Percentiles rank a stretch among this genome's conserved stretches.
These are phyloP conservation scores for Zaprionus ornatus DNA, from an alignment of 1,140 invertebrate species.

Conservation along the genomic window DNA sequence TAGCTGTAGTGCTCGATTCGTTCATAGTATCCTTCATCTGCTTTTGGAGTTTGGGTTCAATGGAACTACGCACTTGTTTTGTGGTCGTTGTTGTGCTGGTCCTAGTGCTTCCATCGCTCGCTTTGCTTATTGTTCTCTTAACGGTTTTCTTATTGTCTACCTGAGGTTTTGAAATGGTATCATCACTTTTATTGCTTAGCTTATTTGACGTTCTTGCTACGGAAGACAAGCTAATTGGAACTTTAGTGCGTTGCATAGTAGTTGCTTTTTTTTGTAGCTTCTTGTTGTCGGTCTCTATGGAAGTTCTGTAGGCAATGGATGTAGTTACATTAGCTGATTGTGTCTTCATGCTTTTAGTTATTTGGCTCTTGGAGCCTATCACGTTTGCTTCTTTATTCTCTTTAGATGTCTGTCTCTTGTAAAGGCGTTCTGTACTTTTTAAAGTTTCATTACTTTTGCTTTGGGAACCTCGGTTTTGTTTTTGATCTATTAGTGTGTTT, in stretches of 20 bases:
- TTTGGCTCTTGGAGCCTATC: constrained; percentile 76
- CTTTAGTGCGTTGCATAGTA: constrained; percentile 64
- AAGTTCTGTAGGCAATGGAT: constrained; percentile 75
- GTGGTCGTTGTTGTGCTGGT: constrained; percentile 3
- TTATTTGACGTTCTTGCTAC: constrained; percentile 59
- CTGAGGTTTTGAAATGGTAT: constrained; percentile 71
- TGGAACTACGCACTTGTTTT: constrained; percentile 42
- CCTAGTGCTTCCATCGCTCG: constrained; percentile 40
- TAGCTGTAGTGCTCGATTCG: constrained; percentile 63
- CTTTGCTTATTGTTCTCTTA: constrained; percentile 41
- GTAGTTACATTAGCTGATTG: constrained; percentile 70
- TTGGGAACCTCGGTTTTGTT: constrained; percentile 57
- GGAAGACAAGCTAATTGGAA: constrained; percentile 78
- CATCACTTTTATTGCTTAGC: constrained; percentile 70
- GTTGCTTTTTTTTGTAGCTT: constrained; percentile 45
- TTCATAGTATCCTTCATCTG: constrained; percentile 76
- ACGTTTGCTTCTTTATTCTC: constrained; percentile 70
- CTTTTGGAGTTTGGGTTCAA: constrained; percentile 72
- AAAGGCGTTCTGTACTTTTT: constrained; percentile 66
- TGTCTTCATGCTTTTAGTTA: constrained; percentile 75
- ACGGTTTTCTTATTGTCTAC: constrained; percentile 74
- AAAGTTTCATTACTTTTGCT: constrained; percentile 67
- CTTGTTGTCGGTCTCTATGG: constrained; percentile 76
- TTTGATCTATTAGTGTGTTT: constrained; percentile 50
- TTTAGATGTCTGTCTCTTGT: constrained; percentile 70